Evolutionary conservation across 1,140 invertebrate species (phyloP), one percentile per base, ranked within the genome.

Genomic region (Drosophila dunni): DNA sequence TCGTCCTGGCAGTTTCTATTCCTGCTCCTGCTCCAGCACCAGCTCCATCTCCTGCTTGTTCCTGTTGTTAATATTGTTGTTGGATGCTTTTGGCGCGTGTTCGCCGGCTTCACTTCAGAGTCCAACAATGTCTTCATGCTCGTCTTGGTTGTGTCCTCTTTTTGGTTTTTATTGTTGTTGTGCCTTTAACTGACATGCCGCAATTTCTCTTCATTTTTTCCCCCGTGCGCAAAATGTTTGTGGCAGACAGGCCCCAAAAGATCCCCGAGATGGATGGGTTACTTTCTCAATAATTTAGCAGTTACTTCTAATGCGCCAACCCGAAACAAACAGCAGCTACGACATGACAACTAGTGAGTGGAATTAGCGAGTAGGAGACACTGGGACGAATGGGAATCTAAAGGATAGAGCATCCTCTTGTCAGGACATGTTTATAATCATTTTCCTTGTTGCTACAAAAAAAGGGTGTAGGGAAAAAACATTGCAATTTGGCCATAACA

Each of bases 171-270:
- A 69, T 78, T 88, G 83, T 76, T 71, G 76, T 79, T 78, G 77
- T 89, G 84, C 80, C 84, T 89, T 74, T 62, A 70, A 80, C 83
- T 89, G 83, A 89, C 83, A 83, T 69, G 76, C 83, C 79, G 84
- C 79, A 88, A 89, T 88, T 88, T 88, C 83, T 88, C 83, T 88
- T 89, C 84, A 89, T 88, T 88, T 86, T 69, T 64, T 64, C 45
- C 75, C 71, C 64, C 75, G 66, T 69, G 58, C 76, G 58, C 58
- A 17, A 46, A 60, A 57, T 56, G 44, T 53, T 48, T 33, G 44
- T 45, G 75, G 62, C 77, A 57, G 48, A 29, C 54, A 42, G 45
- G 34, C 29, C 45, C 34, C 33, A 62, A 29, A 29, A 42, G 45
- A 79, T 65, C 61, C 46, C 62, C 20, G 66, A 88, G 79, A 86